phyloP scores from a whole-genome alignment of 1,140 invertebrate genomes.

The Tetramorium parvispinum region DNA sequence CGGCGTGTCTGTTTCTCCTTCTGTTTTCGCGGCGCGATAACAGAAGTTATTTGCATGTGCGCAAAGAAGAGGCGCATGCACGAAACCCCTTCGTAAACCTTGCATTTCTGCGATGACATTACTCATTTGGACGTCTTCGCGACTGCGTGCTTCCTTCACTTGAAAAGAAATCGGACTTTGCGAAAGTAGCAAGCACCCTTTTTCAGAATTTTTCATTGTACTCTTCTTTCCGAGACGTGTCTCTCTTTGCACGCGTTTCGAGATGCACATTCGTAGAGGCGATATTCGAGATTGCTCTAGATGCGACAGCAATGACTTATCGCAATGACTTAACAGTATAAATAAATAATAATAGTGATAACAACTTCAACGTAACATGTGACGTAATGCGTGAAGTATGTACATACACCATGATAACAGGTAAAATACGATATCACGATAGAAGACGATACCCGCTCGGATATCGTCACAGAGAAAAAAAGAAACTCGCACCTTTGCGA shows the following conservation, averaged over 20 bases:
- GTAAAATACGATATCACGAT: background rate
- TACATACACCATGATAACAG: background rate
- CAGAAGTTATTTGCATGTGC: slow-evolving; percentile 7
- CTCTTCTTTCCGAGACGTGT: background rate
- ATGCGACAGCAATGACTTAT: background rate
- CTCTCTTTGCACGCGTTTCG: background rate
- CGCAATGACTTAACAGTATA: background rate
- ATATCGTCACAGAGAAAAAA: background rate
- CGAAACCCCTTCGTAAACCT: background rate
- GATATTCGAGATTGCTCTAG: background rate
- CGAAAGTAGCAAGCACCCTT: background rate
- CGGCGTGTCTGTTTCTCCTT: slow-evolving; percentile 1
- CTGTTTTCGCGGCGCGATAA: slow-evolving; percentile 1
- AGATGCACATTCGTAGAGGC: background rate
- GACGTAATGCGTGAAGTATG: background rate
- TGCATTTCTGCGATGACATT: slow-evolving; percentile 7
- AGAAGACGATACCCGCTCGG: background rate
- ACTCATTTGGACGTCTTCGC: slow-evolving; percentile 11
- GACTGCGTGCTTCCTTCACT: background rate
- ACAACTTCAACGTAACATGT: background rate
- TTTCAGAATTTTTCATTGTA: background rate
- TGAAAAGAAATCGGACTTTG: background rate
- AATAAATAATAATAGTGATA: slow-evolving; percentile 1
- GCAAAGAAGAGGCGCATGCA: background rate
- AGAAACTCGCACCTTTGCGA: background rate